phyloP scores from a whole-genome alignment of 2,113 vertebrate species.

The Progne subis region DNA sequence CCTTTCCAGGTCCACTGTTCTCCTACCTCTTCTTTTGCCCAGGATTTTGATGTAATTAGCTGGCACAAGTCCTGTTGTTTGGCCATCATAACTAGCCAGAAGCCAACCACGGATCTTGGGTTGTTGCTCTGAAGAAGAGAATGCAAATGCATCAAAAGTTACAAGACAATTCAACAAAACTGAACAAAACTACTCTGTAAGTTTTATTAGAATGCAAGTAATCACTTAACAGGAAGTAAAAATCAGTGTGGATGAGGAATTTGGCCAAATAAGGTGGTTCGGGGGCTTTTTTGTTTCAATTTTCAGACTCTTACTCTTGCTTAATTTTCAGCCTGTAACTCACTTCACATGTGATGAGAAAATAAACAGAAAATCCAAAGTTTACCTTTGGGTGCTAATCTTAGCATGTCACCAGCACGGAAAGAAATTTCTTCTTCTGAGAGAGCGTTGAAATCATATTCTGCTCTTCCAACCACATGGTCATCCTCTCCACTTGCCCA shows the following conservation, averaged over 20 bases:
- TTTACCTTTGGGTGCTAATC: conserved; percentile 93
- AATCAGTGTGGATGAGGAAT: background rate
- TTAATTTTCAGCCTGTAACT: background rate
- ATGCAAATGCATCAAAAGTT: background rate
- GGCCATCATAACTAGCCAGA: conserved; percentile 89
- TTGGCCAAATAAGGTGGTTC: background rate
- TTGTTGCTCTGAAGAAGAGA: conserved; percentile 84
- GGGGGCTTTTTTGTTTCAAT: background rate
- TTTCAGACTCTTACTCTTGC: background rate
- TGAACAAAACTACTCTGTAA: background rate
- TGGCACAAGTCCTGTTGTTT: conserved; percentile 89
- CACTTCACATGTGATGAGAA: background rate
- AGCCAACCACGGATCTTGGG: conserved; percentile 95
- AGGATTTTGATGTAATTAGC: conserved; percentile 95
- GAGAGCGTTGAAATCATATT: conserved; percentile 89
- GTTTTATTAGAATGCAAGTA: background rate
- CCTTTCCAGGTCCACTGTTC: conserved; percentile 76
- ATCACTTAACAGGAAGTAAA: background rate
- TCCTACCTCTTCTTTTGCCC: conserved; percentile 90
- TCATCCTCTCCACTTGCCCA: conserved; percentile 95
- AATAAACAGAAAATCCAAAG: background rate
- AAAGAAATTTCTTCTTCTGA: conserved; percentile 95
- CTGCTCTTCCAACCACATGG: conserved; percentile 93
- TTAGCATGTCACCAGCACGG: conserved; percentile 90
- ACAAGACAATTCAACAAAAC: background rate